Evolutionary conservation across 2,888 invertebrate species (phyloP).

Genomic region (Hemithea aestivaria): DNA sequence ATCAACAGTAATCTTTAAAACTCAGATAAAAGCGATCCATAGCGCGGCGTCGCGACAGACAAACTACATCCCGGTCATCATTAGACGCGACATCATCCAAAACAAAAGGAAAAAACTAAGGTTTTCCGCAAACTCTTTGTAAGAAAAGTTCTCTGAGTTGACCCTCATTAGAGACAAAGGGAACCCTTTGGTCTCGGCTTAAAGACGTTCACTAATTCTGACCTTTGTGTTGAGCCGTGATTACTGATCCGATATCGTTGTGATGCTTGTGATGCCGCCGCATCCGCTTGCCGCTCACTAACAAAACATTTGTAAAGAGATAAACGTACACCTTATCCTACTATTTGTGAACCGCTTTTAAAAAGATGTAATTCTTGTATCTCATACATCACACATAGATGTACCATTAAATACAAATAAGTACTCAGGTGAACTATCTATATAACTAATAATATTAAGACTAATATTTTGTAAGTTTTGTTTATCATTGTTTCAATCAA

Average conservation of each 20-base stretch:
- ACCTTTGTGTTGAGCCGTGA: constrained; percentile 35
- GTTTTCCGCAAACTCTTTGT: constrained; percentile 39
- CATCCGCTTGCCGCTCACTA: not conserved
- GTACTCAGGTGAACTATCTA: too few relatives aligned
- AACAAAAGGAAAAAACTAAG: constrained; percentile 26
- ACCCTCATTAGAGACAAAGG: constrained; percentile 45
- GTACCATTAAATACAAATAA: too few relatives aligned
- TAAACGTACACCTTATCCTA: not conserved
- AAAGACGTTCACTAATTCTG: constrained; percentile 43
- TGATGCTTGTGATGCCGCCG: constrained; percentile 2
- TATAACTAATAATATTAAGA: too few relatives aligned
- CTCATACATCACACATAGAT: too few relatives aligned
- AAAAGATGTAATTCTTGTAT: too few relatives aligned
- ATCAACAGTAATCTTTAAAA: too few relatives aligned
- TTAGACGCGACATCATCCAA: constrained; percentile 26
- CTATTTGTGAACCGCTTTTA: too few relatives aligned
- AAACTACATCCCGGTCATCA: constrained; percentile 19
- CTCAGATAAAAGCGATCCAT: too few relatives aligned
- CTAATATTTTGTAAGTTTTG: too few relatives aligned
- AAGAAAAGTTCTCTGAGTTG: constrained; percentile 39
- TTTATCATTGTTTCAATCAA: too few relatives aligned
- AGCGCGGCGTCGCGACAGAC: constrained; percentile 2
- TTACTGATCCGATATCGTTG: constrained; percentile 34
- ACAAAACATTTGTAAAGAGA: constrained; percentile 2
- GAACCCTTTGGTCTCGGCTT: constrained; percentile 39